phyloP scores from a whole-genome alignment of 2,797 vertebrate species.

The Aplochiton taeniatus region DNA sequence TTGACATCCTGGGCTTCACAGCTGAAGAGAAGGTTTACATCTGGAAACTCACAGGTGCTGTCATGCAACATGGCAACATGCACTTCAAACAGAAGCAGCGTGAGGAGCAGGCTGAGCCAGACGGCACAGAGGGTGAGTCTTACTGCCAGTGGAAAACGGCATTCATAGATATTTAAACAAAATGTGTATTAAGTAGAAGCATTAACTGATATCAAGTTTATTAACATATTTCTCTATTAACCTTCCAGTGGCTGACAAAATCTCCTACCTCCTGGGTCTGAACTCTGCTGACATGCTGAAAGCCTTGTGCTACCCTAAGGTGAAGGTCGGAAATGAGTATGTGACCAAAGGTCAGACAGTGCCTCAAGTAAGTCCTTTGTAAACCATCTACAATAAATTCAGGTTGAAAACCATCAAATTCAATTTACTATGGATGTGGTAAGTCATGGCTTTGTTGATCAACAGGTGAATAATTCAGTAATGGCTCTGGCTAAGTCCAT shows the following conservation, averaged over 20 bases:
- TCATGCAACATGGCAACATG: constrained; percentile 75
- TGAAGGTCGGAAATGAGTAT: constrained; percentile 79
- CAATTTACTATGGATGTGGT: too few species aligned
- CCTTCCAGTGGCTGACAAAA: constrained; percentile 75
- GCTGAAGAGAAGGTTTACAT: constrained; percentile 69
- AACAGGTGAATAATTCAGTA: constrained; percentile 76
- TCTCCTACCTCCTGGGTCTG: constrained; percentile 75
- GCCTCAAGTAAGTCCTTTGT: constrained; percentile 66
- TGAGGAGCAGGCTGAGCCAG: constrained; percentile 75
- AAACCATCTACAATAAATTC: too few species aligned
- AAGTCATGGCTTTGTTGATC: not conserved
- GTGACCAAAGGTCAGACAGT: constrained; percentile 77
- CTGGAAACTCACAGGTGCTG: constrained; percentile 72
- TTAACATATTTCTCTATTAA: too few species aligned
- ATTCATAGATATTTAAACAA: too few species aligned
- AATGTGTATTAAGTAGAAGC: too few species aligned
- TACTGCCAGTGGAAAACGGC: too few species aligned
- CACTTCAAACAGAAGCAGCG: constrained; percentile 77
- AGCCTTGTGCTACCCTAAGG: constrained; percentile 73
- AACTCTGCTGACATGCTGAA: constrained; percentile 78
- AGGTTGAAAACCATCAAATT: too few species aligned
- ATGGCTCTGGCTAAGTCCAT: constrained; percentile 75
- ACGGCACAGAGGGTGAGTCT: constrained; percentile 73
- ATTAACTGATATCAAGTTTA: too few species aligned
- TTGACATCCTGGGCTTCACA: constrained; percentile 70